Evolutionary conservation across 2,888 invertebrate genomes (phyloP), one percentile per base, ranked within the genome.

Genomic region (Drosophila lacicola): DNA sequence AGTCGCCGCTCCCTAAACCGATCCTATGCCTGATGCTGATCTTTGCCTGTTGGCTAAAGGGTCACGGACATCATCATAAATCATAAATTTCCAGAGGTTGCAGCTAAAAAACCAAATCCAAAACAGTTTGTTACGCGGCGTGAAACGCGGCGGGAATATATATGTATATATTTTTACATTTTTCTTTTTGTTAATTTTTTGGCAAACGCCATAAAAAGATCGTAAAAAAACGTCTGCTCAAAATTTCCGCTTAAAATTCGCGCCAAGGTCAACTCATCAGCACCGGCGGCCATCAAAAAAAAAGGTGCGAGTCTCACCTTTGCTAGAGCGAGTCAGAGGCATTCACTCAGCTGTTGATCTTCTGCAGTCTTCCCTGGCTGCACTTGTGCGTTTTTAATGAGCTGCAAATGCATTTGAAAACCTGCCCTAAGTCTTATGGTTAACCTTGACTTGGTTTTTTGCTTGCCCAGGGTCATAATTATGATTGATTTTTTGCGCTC

Each of bases 51-150:
- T 58, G 65, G 84, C 83, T 66, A 91, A 91, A 90, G 90, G 90
- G 90, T 90, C 83, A 84, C 82, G 89, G 75, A 51, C 51, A 67
- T 74, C 84, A 76, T 78, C 89, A 80, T 92, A 91, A 91, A 92
- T 91, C 90, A 91, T 89, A 89, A 77, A 82, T 85, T 90, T 90
- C 75, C 82, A 78, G 84, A 80, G 80, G 75, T 70, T 73, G 62
- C 65, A 63, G 75, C 82, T 82, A 74, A 86, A 86, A 88, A 82
- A 89, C 76, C 80, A 82, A 85, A 78, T 70, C 72, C 76, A 80
- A 86, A 78, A 75, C 73, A 25, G 71, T 85, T 89, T 66, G 76
- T 80, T 74, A 70, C 88, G 83, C 81, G 69, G 64, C 73, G 55
- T 70, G 73, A 70, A 70, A 62, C 58, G 55, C 54, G 67, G 29